Evolutionary conservation across 2,113 vertebrate genomes (phyloP).

Genomic region (Emydura subglobosa): DNA sequence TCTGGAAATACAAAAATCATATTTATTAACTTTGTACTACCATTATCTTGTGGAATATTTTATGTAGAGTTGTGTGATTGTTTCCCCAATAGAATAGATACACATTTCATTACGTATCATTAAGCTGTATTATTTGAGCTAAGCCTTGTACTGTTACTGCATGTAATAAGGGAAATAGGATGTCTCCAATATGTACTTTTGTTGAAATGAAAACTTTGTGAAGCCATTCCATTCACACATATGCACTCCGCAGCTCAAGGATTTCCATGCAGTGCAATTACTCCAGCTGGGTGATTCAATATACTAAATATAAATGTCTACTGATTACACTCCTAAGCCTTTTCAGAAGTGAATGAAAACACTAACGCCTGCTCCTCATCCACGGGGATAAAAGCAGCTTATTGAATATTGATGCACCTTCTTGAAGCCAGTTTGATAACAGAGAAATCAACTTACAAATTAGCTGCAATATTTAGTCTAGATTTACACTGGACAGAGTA

Average conservation of each 20-base stretch:
- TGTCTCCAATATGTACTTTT: neutral
- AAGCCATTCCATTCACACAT: neutral
- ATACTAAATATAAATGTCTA: neutral
- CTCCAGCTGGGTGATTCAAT: neutral
- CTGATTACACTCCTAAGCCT: neutral
- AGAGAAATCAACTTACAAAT: neutral
- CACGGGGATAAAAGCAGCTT: neutral
- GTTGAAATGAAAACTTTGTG: neutral
- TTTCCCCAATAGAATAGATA: neutral
- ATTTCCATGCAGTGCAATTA: neutral
- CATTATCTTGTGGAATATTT: accelerated
- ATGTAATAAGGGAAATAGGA: neutral
- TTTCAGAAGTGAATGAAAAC: neutral
- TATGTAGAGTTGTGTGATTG: too few relatives aligned
- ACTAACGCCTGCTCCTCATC: neutral
- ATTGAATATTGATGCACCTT: neutral
- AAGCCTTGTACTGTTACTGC: neutral
- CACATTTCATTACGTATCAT: accelerated
- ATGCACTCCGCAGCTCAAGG: neutral
- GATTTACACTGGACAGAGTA: neutral
- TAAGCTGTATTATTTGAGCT: neutral
- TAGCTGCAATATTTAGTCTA: neutral
- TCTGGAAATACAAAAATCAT: neutral
- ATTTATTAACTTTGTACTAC: accelerated
- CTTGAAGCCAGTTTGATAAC: neutral